phyloP scores from a whole-genome alignment of 64 coral and sea anemone species.

The Trachythela sp. region DNA sequence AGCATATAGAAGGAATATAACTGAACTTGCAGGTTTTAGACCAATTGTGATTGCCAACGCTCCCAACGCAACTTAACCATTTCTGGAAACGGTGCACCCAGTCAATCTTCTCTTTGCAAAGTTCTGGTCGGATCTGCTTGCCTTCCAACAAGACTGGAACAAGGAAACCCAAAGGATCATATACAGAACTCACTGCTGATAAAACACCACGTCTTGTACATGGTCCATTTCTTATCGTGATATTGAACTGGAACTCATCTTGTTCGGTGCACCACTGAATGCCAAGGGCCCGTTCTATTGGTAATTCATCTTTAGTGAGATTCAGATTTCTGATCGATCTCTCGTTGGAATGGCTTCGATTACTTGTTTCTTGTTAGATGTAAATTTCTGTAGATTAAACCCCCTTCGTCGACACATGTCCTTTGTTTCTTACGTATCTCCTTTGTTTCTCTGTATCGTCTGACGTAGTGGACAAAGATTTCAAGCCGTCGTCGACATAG shows the following conservation, averaged over 20 bases:
- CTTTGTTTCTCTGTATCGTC: background rate
- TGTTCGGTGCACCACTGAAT: background rate
- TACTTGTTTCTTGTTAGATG: background rate
- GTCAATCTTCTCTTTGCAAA: background rate
- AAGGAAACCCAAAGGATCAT: background rate
- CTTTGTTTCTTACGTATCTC: background rate
- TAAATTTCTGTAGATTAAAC: background rate
- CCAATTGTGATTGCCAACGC: too few relatives aligned
- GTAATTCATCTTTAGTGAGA: background rate
- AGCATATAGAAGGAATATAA: too few relatives aligned
- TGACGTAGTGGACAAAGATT: background rate
- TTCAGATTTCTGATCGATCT: background rate
- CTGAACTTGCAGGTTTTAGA: too few relatives aligned
- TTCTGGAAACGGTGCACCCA: background rate
- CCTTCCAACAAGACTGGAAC: background rate
- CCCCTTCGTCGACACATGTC: background rate
- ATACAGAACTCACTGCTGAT: background rate
- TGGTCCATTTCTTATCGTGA: background rate
- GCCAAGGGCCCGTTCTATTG: background rate
- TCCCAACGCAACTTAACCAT: background rate
- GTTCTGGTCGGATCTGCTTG: background rate
- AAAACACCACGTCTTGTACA: background rate
- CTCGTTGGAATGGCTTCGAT: background rate
- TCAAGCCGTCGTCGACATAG: too few relatives aligned
- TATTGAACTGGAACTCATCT: background rate